phyloP scores from a whole-genome alignment of 2,797 vertebrate species.

The Graptemys geographica region DNA sequence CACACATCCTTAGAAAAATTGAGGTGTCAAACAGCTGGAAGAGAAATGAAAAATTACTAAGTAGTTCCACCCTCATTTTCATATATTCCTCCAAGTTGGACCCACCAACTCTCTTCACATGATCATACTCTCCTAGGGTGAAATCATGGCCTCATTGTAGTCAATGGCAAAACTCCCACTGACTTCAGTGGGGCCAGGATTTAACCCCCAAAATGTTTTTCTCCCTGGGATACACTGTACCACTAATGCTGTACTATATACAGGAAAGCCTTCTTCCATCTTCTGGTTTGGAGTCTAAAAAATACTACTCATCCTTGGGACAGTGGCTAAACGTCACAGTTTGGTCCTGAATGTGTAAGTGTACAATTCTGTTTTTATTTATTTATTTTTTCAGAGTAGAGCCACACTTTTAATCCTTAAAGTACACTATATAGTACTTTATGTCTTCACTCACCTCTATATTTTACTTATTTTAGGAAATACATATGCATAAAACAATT shows the following conservation, averaged over 20 bases:
- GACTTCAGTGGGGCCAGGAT: not conserved
- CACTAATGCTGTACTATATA: not conserved
- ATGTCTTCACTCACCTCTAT: not conserved
- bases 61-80: slow-evolving; percentile 14
- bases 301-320: not conserved
- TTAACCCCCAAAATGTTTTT: not conserved
- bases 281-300: not conserved
- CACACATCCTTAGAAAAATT: not conserved
- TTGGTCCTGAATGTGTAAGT: not conserved
- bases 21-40: too few relatives aligned
- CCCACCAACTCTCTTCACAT: not conserved
- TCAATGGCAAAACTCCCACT: not conserved
- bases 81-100: slow-evolving; percentile 23
- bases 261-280: not conserved
- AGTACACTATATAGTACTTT: not conserved
- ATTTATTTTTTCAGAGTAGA: not conserved
- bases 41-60: too few relatives aligned
- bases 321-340: not conserved
- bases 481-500: not conserved
- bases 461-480: not conserved
- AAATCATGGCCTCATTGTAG: not conserved
- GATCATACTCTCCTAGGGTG: not conserved
- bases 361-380: not conserved
- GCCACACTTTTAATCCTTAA: not conserved
- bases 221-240: not conserved